Evolutionary conservation across 2,888 invertebrate genomes (phyloP).

Genomic region (Graphium colonna): DNA sequence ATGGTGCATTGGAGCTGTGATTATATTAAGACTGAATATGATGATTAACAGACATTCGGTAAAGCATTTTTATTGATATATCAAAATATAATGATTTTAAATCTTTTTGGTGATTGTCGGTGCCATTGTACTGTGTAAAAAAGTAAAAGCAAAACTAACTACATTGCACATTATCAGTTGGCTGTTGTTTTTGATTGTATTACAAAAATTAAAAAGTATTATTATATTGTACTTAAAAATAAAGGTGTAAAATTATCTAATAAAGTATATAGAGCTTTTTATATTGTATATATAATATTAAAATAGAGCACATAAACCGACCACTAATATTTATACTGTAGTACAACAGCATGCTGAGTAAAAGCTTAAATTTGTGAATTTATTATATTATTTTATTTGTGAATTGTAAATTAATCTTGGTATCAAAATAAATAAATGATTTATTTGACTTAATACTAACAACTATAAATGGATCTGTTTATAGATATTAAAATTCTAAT

Average conservation of each 20-base stretch:
- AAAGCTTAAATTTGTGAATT: background rate
- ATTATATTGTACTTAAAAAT: conserved; percentile 50
- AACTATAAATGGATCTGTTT: conserved; percentile 21
- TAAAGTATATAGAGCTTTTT: background rate
- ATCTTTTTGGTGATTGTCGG: conserved; percentile 28
- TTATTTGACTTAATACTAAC: conserved; percentile 14
- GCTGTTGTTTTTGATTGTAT: background rate
- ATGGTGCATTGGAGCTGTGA: conserved; percentile 17
- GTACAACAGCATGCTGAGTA: background rate
- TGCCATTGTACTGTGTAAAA: conserved; percentile 42
- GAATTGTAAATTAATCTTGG: conserved; percentile 6
- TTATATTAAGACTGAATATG: conserved; percentile 39
- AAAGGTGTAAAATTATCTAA: background rate
- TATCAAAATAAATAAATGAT: conserved; percentile 13
- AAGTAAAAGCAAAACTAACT: background rate
- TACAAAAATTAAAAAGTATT: conserved; percentile 41
- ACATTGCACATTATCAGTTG: conserved; percentile 9
- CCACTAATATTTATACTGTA: background rate
- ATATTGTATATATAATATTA: background rate
- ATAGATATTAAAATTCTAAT: conserved; percentile 23
- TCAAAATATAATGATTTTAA: background rate
- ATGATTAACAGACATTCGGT: conserved; percentile 48
- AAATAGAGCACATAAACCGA: conserved; percentile 11
- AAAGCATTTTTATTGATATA: conserved; percentile 39
- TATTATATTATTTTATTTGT: conserved; percentile 3